Evolutionary conservation across 2,888 invertebrate species (phyloP).

Genomic region (Celastrina argiolus): DNA sequence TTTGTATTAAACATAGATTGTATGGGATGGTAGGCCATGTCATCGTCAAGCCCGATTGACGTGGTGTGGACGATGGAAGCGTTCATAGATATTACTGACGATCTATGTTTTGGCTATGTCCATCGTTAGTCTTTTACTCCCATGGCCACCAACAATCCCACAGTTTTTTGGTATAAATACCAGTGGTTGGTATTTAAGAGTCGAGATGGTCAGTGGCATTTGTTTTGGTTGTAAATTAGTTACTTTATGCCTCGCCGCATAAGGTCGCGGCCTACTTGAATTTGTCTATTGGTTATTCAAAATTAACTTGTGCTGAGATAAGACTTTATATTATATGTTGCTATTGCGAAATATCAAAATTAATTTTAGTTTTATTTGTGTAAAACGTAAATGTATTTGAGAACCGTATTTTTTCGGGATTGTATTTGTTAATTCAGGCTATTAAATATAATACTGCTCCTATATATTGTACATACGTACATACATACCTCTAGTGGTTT

Average conservation of each 20-base stretch:
- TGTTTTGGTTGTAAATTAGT: slow-evolving; percentile 20
- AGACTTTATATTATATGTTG: not conserved
- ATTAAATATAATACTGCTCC: not conserved
- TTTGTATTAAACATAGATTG: too few species aligned
- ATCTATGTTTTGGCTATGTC: too few species aligned
- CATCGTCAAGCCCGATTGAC: too few species aligned
- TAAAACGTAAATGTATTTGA: too few species aligned
- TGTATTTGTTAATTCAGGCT: not conserved
- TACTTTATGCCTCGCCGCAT: slow-evolving; percentile 5
- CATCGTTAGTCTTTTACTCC: too few species aligned
- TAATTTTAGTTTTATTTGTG: not conserved
- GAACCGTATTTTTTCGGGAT: too few species aligned
- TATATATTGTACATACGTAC: too few species aligned
- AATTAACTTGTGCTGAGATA: slow-evolving; percentile 18
- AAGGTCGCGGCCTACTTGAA: not conserved
- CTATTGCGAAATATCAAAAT: slow-evolving; percentile 24
- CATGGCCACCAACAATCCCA: too few species aligned
- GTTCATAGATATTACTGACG: too few species aligned
- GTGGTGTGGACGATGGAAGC: too few species aligned
- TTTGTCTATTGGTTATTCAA: slow-evolving; percentile 18
- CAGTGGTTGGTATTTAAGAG: slow-evolving; percentile 31
- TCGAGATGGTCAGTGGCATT: not conserved
- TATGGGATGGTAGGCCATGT: too few species aligned
- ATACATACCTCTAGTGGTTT: too few species aligned
- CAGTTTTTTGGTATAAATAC: slow-evolving; percentile 27